These are phyloP conservation scores for Nematolebias whitei DNA, from an alignment of 2,113 vertebrate genomes.

Conservation along the genomic window DNA sequence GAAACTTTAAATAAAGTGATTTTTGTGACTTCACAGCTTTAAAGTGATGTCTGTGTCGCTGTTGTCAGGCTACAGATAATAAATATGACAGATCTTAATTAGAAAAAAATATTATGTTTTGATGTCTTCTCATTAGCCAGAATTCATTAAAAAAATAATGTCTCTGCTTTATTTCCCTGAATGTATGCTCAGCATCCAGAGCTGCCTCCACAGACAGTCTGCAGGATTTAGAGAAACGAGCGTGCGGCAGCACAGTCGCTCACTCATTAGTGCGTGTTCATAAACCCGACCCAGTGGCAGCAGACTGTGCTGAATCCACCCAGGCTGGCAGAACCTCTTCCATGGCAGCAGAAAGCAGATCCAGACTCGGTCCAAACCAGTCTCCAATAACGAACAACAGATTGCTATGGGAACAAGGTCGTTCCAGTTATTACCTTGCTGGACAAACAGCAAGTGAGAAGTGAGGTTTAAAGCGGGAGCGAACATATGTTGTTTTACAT, in stretches of 20 bases:
- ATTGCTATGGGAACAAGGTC: slow-evolving; percentile 65
- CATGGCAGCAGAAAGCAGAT: slow-evolving; percentile 37
- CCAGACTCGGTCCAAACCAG: slow-evolving; percentile 35
- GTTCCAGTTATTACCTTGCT: slow-evolving; percentile 50
- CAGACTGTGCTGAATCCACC: slow-evolving; percentile 32
- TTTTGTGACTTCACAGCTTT: too few relatives aligned
- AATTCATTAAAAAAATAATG: slow-evolving; percentile 30
- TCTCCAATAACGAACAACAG: slow-evolving; percentile 61
- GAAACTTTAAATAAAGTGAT: too few relatives aligned
- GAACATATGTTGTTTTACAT: slow-evolving; percentile 34
- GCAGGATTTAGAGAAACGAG: slow-evolving; percentile 60
- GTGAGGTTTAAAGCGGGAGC: slow-evolving; percentile 23
- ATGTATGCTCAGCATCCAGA: slow-evolving; percentile 38
- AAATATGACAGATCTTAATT: too few relatives aligned
- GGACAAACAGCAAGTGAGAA: slow-evolving; percentile 54
- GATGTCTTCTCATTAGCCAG: slow-evolving; percentile 32
- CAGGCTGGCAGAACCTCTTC: slow-evolving; percentile 45
- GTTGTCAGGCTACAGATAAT: too few relatives aligned
- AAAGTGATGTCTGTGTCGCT: too few relatives aligned
- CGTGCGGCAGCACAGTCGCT: slow-evolving; percentile 49
- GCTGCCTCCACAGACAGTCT: slow-evolving; percentile 50
- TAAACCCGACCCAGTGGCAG: slow-evolving; percentile 58
- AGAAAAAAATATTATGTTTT: neutral
- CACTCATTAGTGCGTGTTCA: slow-evolving; percentile 69
- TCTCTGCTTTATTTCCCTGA: slow-evolving; percentile 15